A percentile compares a stretch with the other conserved stretches of the same genome.
These are phyloP conservation scores for Leptodactylus fallax DNA, from an alignment of 2,797 vertebrate genomes.

Conservation along the genomic window DNA sequence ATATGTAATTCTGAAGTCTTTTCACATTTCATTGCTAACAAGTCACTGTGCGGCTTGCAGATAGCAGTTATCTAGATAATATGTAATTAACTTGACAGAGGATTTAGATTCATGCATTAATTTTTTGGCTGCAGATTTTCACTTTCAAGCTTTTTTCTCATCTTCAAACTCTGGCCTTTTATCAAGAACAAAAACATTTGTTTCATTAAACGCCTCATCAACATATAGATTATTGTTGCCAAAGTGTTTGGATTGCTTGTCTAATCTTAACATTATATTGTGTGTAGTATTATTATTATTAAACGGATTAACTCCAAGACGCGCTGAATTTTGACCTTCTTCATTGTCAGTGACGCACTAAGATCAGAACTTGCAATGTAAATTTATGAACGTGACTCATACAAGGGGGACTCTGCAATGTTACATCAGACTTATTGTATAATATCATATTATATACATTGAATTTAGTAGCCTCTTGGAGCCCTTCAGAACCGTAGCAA, in stretches of 20 bases:
- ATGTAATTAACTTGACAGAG: conserved; percentile 62
- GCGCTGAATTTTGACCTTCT: not conserved
- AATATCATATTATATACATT: not conserved
- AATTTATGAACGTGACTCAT: not conserved
- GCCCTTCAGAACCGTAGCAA: too few relatives aligned
- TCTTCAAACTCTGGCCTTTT: conserved; percentile 37
- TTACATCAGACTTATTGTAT: not conserved
- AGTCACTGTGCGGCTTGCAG: conserved; percentile 49
- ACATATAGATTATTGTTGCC: conserved; percentile 23
- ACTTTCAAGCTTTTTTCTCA: conserved; percentile 53
- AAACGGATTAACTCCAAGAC: not conserved
- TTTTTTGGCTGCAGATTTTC: conserved; percentile 47
- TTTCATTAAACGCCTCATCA: conserved; percentile 48
- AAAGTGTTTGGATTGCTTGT: conserved; percentile 17
- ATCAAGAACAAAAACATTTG: conserved; percentile 21
- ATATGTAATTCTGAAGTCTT: conserved; percentile 37
- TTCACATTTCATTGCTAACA: conserved; percentile 52
- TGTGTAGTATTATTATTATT: not conserved
- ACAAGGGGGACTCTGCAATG: not conserved
- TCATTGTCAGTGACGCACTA: not conserved
- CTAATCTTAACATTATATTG: conserved; percentile 27
- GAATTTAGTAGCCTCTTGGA: too few relatives aligned
- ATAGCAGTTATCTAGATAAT: conserved; percentile 61
- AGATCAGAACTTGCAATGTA: not conserved
- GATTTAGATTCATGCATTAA: conserved; percentile 58